A percentile compares a stretch with the other conserved stretches of the same genome.
phyloP scores from a whole-genome alignment of 2,797 vertebrate species.

The Danio jaintianensis region DNA sequence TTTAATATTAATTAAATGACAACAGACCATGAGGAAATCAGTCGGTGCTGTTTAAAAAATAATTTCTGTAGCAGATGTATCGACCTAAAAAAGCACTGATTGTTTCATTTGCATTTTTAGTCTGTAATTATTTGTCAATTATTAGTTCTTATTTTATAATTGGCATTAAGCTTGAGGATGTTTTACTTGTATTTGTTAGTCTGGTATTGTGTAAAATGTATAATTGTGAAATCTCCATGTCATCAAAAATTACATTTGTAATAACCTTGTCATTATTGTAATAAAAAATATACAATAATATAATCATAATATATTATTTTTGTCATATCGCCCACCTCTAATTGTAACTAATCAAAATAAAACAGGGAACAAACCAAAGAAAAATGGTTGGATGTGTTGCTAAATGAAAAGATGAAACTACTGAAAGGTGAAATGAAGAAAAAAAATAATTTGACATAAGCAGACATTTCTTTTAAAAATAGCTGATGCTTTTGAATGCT shows the following conservation, averaged over 20 bases:
- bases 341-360: slow-evolving; percentile 37
- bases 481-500: slow-evolving; percentile 37
- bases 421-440: slow-evolving; percentile 39
- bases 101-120: background rate
- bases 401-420: slow-evolving; percentile 9
- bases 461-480: slow-evolving; percentile 7
- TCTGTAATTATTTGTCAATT: background rate
- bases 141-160: background rate
- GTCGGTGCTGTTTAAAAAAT: too few species aligned
- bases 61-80: background rate
- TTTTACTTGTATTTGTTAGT: background rate
- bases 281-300: too few species aligned
- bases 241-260: background rate
- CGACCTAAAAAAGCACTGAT: background rate
- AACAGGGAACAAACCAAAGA: slow-evolving; percentile 37
- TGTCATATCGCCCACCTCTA: background rate
- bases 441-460: slow-evolving; percentile 21
- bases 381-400: slow-evolving; percentile 38
- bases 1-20: background rate
- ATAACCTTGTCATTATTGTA: background rate
- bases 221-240: background rate
- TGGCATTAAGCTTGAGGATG: background rate
- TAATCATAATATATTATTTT: too few species aligned
- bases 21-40: background rate
- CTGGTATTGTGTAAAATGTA: background rate